phyloP scores from a whole-genome alignment of 2,888 invertebrate species.

The Lycia hirtaria region DNA sequence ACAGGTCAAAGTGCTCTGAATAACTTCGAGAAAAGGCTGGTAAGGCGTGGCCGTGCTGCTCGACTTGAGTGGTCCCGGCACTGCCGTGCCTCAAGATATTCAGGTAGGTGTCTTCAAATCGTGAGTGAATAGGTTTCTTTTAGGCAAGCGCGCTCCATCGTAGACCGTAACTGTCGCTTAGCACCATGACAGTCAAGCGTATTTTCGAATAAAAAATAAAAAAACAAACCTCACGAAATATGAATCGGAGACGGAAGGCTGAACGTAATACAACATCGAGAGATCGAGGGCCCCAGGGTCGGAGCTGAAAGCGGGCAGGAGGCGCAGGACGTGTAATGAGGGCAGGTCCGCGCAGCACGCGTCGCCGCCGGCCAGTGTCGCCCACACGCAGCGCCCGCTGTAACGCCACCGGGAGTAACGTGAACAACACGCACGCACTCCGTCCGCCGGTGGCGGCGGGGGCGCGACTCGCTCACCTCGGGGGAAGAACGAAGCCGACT shows the following conservation, averaged over 20 bases:
- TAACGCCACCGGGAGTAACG: neutral
- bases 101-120: no score
- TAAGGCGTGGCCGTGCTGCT: no score
- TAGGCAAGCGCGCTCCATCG: no score
- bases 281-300: conserved; percentile 11
- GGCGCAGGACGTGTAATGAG: conserved; percentile 52
- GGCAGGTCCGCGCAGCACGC: conserved; percentile 58
- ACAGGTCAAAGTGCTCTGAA: no score
- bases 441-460: neutral
- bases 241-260: conserved; percentile 50
- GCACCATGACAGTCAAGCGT: no score
- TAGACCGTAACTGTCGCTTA: no score
- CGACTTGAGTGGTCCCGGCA: no score
- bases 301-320: conserved; percentile 32
- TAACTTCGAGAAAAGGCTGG: no score
- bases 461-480: conserved; percentile 43
- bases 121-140: no score
- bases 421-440: no score
- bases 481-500: conserved; percentile 54
- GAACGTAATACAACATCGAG: conserved; percentile 50
- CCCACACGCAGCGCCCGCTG: conserved; percentile 64
- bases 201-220: no score
- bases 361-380: conserved; percentile 51
- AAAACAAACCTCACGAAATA: conserved; percentile 52
- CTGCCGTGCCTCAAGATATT: no score